Evolutionary conservation across 1,140 invertebrate species (phyloP).

Genomic region (Tetragnatha versicolor): DNA sequence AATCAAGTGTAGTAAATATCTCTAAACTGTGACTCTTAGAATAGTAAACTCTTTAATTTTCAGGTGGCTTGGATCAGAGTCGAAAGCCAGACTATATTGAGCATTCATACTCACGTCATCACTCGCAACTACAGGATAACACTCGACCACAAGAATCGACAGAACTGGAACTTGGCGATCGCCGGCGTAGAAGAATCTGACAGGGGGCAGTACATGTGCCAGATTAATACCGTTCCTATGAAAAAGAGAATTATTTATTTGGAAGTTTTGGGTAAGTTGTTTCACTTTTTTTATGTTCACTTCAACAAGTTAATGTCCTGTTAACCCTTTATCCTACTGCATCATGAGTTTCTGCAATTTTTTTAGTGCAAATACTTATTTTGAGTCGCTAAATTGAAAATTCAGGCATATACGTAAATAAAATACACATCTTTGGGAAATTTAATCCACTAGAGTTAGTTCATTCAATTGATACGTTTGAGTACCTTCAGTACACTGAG

Average conservation of each 20-base stretch:
- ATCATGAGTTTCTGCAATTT: too few relatives aligned
- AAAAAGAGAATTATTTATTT: conserved; percentile 88
- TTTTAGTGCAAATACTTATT: too few relatives aligned
- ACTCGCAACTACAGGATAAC: conserved; percentile 89
- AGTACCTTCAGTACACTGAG: too few relatives aligned
- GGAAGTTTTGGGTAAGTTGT: conserved; percentile 84
- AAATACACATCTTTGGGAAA: too few relatives aligned
- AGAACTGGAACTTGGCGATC: conserved; percentile 77
- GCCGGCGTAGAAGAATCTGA: conserved; percentile 89
- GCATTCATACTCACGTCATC: conserved; percentile 89
- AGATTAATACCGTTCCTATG: conserved; percentile 83
- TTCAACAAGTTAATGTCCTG: too few relatives aligned
- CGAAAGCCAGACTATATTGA: conserved; percentile 90
- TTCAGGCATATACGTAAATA: too few relatives aligned
- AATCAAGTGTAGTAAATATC: too few relatives aligned
- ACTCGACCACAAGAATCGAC: conserved; percentile 83
- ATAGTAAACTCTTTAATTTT: background rate
- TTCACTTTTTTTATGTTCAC: background rate
- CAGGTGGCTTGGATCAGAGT: conserved; percentile 95
- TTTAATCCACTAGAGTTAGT: too few relatives aligned
- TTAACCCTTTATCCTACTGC: too few relatives aligned
- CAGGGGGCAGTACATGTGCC: conserved; percentile 92
- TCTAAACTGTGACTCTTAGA: too few relatives aligned
- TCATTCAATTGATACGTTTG: too few relatives aligned
- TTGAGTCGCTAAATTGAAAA: too few relatives aligned